A percentile compares a stretch with the other conserved stretches of the same genome.
These are phyloP conservation scores for Ailuropoda melanoleuca DNA, from an alignment of 2,113 vertebrate genomes.

Conservation along the genomic window DNA sequence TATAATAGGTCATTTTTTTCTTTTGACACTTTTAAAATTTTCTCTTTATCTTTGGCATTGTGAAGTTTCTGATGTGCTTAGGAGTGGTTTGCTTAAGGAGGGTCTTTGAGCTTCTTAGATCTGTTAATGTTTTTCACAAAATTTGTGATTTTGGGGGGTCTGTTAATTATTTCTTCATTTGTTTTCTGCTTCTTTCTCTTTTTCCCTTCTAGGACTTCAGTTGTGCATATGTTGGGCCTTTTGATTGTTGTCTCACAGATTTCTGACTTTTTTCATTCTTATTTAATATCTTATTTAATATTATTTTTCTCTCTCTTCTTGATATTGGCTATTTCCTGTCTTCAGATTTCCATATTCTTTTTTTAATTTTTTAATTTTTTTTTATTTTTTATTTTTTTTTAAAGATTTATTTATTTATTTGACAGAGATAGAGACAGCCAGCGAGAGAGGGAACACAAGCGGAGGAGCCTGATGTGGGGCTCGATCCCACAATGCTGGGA, in stretches of 20 bases:
- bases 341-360: not conserved
- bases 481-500: no score
- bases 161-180: not conserved
- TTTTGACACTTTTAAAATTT: not conserved
- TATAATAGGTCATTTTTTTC: not conserved
- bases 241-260: not conserved
- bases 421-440: no score
- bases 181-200: not conserved
- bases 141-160: not conserved
- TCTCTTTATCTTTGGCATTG: not conserved
- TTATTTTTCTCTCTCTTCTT: conserved; percentile 26
- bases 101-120: not conserved
- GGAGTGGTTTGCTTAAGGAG: not conserved
- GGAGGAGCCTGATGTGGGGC: no score
- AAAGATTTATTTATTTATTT: no score
- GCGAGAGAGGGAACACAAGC: no score
- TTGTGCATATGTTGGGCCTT: not conserved
- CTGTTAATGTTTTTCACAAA: not conserved
- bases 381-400: no score
- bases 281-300: not conserved
- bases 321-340: not conserved
- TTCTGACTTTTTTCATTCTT: not conserved
- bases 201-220: not conserved
- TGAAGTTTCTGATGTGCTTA: not conserved
- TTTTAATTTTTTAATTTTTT: no score